Conservation (phyloP, 2,888 invertebrate species). For the Drosophila austrosaltans region DNA sequence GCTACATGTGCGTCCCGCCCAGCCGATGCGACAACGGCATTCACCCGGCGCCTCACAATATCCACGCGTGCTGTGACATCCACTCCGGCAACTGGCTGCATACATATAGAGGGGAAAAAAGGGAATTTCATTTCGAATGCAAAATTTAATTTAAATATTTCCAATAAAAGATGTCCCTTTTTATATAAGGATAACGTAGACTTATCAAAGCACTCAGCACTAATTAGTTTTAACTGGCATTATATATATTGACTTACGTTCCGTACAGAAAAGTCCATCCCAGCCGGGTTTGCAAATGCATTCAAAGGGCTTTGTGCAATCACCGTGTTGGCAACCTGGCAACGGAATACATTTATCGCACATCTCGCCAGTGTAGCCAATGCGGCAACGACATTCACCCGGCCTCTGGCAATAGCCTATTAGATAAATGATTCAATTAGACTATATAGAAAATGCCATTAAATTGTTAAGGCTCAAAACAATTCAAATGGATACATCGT, state of each 20-base stretch:
- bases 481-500: too few species aligned
- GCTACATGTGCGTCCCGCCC: constrained; percentile 93
- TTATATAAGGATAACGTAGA: neutral
- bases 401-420: constrained; percentile 93
- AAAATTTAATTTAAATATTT: neutral
- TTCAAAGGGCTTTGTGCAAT: constrained; percentile 93
- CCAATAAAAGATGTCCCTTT: neutral
- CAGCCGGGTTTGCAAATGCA: constrained; percentile 93
- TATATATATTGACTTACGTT: constrained; percentile 86
- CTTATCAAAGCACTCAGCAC: too few species aligned
- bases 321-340: constrained; percentile 94
- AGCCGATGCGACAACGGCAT: constrained; percentile 95
- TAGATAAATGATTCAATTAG: neutral
- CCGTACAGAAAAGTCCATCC: constrained; percentile 94
- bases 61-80: constrained; percentile 93
- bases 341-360: constrained; percentile 94
- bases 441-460: too few species aligned
- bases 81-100: constrained; percentile 92
- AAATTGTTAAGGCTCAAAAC: too few species aligned
- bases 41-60: constrained; percentile 94
- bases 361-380: constrained; percentile 93
- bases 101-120: too few species aligned
- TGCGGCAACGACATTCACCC: constrained; percentile 94
- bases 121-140: neutral
- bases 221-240: too few species aligned